A percentile compares a stretch with the other conserved stretches of the same genome.
Evolutionary conservation across 2,113 vertebrate species (phyloP).

Genomic region (Cyanoliseus patagonus): DNA sequence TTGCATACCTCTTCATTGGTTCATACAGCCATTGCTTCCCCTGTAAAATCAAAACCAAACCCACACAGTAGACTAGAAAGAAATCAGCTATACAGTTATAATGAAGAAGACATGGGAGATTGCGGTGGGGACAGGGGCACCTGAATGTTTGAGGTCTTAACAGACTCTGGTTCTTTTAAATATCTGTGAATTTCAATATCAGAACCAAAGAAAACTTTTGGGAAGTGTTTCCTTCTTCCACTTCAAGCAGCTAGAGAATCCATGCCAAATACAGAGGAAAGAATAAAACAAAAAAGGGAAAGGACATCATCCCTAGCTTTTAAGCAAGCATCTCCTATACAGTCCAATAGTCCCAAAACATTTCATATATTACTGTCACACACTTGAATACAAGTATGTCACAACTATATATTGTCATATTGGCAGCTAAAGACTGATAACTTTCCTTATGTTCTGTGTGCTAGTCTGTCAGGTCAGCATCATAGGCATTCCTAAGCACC

Average conservation of each 20-base stretch:
- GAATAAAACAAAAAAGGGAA: conserved; percentile 20
- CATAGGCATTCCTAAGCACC: background rate
- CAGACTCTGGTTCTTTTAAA: background rate
- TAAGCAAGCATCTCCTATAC: background rate
- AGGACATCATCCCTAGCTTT: background rate
- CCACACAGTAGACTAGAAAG: background rate
- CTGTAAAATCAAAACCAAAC: background rate
- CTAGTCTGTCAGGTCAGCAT: background rate
- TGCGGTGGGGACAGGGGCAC: no score
- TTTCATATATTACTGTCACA: background rate
- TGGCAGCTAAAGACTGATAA: background rate
- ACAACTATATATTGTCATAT: background rate
- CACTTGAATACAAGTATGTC: background rate
- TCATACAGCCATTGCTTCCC: background rate
- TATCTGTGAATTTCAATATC: background rate
- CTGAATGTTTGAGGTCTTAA: background rate
- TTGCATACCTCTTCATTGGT: background rate
- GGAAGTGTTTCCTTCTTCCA: conserved; percentile 21
- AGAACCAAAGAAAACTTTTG: background rate
- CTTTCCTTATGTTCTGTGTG: background rate
- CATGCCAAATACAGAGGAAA: background rate
- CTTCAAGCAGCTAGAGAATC: background rate
- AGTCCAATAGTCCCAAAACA: background rate
- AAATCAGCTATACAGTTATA: background rate
- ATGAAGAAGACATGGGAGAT: background rate